A percentile compares a stretch with the other conserved stretches of the same genome.
phyloP scores from a whole-genome alignment of 2,797 vertebrate species.

The Neomorphus geoffroyi region DNA sequence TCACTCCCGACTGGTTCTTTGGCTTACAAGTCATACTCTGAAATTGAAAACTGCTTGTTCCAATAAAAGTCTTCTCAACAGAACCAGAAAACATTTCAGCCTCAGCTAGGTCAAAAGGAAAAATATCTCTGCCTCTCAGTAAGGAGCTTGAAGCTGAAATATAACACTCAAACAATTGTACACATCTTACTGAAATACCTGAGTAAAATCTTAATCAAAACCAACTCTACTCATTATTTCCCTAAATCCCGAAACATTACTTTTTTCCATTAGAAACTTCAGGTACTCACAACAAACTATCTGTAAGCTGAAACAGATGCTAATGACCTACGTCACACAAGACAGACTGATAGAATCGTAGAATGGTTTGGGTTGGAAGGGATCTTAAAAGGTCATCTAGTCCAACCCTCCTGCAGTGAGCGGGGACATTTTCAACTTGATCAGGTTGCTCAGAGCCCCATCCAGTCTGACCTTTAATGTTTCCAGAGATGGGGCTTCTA shows the following conservation, averaged over 20 bases:
- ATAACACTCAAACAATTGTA: background rate
- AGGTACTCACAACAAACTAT: background rate
- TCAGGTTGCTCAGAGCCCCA: too few relatives aligned
- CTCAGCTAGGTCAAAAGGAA: background rate
- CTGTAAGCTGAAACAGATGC: background rate
- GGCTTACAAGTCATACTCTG: constrained; percentile 8
- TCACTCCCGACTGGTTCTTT: constrained; percentile 46
- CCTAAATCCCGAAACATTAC: background rate
- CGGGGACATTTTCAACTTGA: too few relatives aligned
- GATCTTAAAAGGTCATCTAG: too few relatives aligned
- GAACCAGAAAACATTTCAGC: background rate
- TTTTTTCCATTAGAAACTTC: background rate
- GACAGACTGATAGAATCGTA: background rate
- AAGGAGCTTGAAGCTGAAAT: background rate
- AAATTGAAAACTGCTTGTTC: constrained; percentile 45
- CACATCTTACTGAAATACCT: background rate
- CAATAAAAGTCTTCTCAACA: constrained; percentile 23
- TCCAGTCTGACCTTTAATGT: too few relatives aligned
- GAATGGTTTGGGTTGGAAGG: too few relatives aligned
- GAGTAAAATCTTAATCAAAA: background rate
- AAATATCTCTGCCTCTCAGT: background rate
- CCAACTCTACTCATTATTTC: background rate
- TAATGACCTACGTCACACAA: background rate
- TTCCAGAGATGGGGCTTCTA: too few relatives aligned
- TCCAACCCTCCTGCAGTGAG: too few relatives aligned